Evolutionary conservation across 2,888 invertebrate genomes (phyloP).

Genomic region (Nymphalis c-album): DNA sequence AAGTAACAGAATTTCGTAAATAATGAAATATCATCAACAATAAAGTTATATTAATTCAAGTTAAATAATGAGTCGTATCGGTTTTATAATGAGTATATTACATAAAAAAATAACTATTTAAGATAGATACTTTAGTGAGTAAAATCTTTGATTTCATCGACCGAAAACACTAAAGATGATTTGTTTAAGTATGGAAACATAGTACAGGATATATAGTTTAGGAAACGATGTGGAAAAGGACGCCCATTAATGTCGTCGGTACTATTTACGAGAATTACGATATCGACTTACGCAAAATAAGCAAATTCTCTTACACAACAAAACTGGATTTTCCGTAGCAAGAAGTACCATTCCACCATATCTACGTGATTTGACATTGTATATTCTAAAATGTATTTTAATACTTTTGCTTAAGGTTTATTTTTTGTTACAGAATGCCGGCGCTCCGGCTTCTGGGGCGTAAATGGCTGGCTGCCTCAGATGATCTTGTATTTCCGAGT

Average conservation of each 20-base stretch:
- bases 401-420: constrained; percentile 24
- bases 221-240: constrained; percentile 10
- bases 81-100: too few relatives aligned
- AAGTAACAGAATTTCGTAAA: too few relatives aligned
- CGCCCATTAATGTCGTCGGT: constrained; percentile 9
- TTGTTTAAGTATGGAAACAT: neutral
- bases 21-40: too few relatives aligned
- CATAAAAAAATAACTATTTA: too few relatives aligned
- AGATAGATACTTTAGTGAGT: too few relatives aligned
- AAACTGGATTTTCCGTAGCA: constrained; percentile 31
- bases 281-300: constrained; percentile 41
- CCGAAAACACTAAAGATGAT: too few relatives aligned
- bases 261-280: constrained; percentile 32
- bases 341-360: constrained; percentile 21
- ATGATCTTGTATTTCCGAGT: constrained; percentile 95
- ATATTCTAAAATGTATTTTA: constrained; percentile 15
- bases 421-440: constrained; percentile 85
- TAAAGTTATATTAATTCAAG: too few relatives aligned
- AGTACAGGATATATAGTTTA: neutral
- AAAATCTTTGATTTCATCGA: too few relatives aligned
- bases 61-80: too few relatives aligned
- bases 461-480: constrained; percentile 94
- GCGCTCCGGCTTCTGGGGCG: constrained; percentile 92
- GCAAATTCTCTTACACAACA: constrained; percentile 39
- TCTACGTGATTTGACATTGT: constrained; percentile 7